Base-by-base conservation (phyloP, 2,888 invertebrate genomes). In the Lepidochrysops patricia region DNA sequence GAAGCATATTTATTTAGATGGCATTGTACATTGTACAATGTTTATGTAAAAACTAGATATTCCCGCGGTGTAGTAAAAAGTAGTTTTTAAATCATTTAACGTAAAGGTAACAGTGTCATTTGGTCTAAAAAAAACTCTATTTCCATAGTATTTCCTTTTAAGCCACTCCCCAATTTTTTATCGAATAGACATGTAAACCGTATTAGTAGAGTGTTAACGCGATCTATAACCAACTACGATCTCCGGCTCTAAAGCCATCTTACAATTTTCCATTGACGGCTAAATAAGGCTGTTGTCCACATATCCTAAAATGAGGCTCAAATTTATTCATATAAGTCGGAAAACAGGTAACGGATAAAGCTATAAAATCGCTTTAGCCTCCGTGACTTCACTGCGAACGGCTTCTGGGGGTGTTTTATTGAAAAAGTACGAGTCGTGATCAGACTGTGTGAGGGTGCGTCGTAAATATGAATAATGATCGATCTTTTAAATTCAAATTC, bases 351-450 rank as follows among this genome's bases (percentile, higher is more conserved):
- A 34, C 56, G 49, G 49, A 57, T 57, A 49, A 56, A 58, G 43
- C 26, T 43, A 37, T 57, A 26, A 57, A 57, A 88, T 83, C 84
- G 86, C 73, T 84, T 76, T 74, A 66, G 72, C 68, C 74, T 83
- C 80, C 88, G 88, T 87, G 88, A 87, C 85, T 80, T 77, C 73
- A 85, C 79, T 89, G 68, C 77, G 78, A 84, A 76, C 75, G 73
- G 70, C 69, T 71, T 77, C 72, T 71, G 71, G 74, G 80, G 82
- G 79, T 81, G 83, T 84, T 88, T 88, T 87, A 87, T 87, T 88
- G 87, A 87, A 88, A 88, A 88, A 88, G 82, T 87, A 83, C 66
- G 73, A 76, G 73, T 76, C 87, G 87, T 87, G 88, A 85, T 76
- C 75, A 66, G 87, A 85, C 79, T 88, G 70, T 80, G 73, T 74